phyloP scores from a whole-genome alignment of 2,113 vertebrate species.

The Haemorhous mexicanus region DNA sequence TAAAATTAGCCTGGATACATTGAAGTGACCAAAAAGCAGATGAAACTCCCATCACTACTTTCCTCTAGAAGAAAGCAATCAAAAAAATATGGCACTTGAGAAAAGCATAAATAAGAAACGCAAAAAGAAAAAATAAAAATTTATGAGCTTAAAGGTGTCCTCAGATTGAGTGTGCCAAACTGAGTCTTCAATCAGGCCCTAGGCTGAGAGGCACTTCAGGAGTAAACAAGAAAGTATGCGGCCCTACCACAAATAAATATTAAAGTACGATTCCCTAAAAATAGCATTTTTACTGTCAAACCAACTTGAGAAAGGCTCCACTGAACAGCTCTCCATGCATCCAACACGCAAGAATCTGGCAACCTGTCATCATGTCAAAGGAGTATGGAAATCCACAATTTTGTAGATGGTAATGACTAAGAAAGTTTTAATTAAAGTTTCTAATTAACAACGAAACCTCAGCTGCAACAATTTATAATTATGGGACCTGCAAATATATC shows the following conservation, averaged over 20 bases:
- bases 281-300: not conserved
- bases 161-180: not conserved
- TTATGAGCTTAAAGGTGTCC: not conserved
- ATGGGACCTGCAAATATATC: not conserved
- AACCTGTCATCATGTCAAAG: not conserved
- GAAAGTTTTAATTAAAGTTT: not conserved
- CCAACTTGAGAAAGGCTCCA: not conserved
- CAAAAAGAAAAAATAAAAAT: not conserved
- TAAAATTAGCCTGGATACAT: not conserved
- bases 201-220: not conserved
- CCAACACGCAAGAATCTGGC: not conserved
- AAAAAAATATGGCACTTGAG: not conserved
- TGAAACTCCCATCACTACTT: not conserved
- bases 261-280: not conserved
- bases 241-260: not conserved
- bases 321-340: not conserved
- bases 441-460: not conserved
- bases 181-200: not conserved
- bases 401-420: not conserved
- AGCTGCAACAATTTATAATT: not conserved
- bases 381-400: not conserved
- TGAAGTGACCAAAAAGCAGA: not conserved
- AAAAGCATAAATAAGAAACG: not conserved
- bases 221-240: not conserved
- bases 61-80: not conserved